Percentiles rank a stretch among this genome's conserved stretches.
Evolutionary conservation across 2,797 vertebrate genomes (phyloP).

Genomic region (Dicrostonyx torquatus): DNA sequence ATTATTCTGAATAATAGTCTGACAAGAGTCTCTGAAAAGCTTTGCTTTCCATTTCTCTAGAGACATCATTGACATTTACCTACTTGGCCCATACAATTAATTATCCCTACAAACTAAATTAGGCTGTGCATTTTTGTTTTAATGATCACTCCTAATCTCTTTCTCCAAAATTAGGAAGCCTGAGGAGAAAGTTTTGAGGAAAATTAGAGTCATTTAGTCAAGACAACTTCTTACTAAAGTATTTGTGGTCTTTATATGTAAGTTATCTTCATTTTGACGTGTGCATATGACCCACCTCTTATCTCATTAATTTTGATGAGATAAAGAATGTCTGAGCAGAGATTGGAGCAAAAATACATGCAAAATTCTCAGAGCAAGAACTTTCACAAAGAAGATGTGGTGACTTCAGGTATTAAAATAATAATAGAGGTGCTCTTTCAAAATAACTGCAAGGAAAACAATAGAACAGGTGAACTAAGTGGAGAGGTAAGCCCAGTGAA

Average conservation of each 20-base stretch:
- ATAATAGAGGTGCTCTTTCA: neutral
- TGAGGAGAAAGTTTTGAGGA: neutral
- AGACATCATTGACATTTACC: slow-evolving; percentile 27
- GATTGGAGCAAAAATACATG: neutral
- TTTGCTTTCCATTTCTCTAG: slow-evolving; percentile 47
- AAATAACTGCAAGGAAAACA: neutral
- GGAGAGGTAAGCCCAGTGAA: neutral
- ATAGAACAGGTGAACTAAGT: too few relatives aligned
- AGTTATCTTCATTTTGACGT: neutral
- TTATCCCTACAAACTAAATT: slow-evolving; percentile 58
- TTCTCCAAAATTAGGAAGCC: neutral
- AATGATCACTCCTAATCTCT: slow-evolving; percentile 49
- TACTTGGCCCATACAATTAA: slow-evolving; percentile 49
- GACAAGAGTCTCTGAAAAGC: neutral
- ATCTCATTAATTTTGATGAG: neutral
- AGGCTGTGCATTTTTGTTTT: slow-evolving; percentile 27
- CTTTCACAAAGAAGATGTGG: neutral
- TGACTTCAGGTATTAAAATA: neutral
- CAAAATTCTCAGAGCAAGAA: neutral
- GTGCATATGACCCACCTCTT: neutral
- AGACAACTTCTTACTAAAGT: neutral
- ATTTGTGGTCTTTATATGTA: neutral
- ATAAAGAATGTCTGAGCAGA: neutral
- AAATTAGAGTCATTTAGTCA: slow-evolving; percentile 24
- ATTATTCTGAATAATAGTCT: slow-evolving; percentile 39